phyloP scores from a whole-genome alignment of 1,140 invertebrate species.

The Trachymyrmex septentrionalis region DNA sequence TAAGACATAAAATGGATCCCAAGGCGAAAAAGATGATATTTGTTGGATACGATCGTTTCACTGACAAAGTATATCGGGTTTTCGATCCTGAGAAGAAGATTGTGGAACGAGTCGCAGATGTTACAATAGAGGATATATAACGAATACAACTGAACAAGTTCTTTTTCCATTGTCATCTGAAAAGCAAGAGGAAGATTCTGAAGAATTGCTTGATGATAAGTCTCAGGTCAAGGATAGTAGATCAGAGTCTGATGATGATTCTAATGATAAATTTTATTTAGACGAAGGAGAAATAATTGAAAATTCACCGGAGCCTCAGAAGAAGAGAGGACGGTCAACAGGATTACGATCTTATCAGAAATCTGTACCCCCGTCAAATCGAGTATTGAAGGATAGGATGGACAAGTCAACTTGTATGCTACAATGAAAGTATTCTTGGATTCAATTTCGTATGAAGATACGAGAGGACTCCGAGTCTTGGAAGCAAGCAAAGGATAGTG shows the following conservation, averaged over 20 bases:
- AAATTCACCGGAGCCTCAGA: neutral
- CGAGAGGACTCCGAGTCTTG: neutral
- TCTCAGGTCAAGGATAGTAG: neutral
- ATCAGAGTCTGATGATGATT: neutral
- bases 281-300: neutral
- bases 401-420: neutral
- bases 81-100: constrained; percentile 15
- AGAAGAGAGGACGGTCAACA: constrained; percentile 9
- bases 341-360: neutral
- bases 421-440: constrained; percentile 20
- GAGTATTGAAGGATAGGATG: neutral
- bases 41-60: constrained; percentile 17
- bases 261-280: neutral
- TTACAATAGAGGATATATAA: neutral
- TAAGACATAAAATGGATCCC: constrained; percentile 22
- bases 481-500: neutral
- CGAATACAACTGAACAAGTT: neutral
- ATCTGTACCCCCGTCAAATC: neutral
- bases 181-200: constrained; percentile 54
- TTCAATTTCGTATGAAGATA: neutral
- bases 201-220: constrained; percentile 27
- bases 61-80: constrained; percentile 7
- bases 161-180: neutral
- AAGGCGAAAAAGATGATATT: constrained; percentile 27
- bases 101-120: constrained; percentile 1